Evolutionary conservation across 2,113 vertebrate species (phyloP).

Genomic region (Macaca nemestrina): DNA sequence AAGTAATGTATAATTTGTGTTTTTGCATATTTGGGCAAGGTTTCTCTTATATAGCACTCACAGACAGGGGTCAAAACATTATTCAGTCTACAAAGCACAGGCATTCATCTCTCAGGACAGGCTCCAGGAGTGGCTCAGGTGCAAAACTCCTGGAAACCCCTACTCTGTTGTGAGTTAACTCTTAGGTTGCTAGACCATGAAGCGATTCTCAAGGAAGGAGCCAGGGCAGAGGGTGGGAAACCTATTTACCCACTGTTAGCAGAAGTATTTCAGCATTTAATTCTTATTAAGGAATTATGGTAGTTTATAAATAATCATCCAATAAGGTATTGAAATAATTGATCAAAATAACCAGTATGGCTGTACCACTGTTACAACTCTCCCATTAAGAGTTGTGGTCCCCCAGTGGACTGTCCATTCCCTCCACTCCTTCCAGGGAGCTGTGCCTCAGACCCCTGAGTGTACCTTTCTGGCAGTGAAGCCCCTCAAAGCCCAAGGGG

Average conservation of each 20-base stretch:
- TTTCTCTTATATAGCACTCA: background rate
- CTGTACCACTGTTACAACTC: accelerated
- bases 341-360: background rate
- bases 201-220: background rate
- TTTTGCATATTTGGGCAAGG: background rate
- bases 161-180: background rate
- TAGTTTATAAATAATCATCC: background rate
- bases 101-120: background rate
- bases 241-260: background rate
- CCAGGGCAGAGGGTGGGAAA: background rate
- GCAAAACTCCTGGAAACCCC: accelerated
- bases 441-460: too few species aligned
- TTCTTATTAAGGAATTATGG: background rate
- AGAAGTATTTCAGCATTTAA: background rate
- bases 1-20: background rate
- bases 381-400: background rate
- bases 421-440: background rate
- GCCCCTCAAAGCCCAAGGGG: constrained; percentile 93
- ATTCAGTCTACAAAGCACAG: background rate
- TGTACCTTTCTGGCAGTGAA: constrained; percentile 96
- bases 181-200: background rate
- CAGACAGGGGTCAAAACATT: background rate
- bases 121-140: background rate
- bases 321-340: background rate
- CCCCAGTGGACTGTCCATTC: too few species aligned